A percentile compares a stretch with the other conserved stretches of the same genome.
These are phyloP conservation scores for Pachyseris speciosa DNA, from an alignment of 64 coral and sea anemone genomes.

Conservation along the genomic window DNA sequence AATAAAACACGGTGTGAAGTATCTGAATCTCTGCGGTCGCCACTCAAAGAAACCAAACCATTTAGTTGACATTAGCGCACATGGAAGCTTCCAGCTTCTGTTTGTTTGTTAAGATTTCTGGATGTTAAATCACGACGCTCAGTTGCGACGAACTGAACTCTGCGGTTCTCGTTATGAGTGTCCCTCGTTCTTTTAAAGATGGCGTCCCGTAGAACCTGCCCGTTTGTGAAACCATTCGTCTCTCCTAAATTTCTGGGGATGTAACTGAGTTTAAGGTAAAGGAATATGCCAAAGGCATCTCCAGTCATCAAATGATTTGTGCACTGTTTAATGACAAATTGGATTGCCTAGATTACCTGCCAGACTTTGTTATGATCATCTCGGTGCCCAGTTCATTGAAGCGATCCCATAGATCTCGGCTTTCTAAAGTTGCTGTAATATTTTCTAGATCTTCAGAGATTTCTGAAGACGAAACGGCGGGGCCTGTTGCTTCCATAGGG, in stretches of 20 bases:
- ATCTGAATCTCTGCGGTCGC: background rate
- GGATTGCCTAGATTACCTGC: conserved; percentile 66
- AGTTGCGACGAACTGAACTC: no score
- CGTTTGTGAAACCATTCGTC: background rate
- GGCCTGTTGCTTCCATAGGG: background rate
- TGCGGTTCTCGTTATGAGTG: background rate
- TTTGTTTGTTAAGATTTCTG: background rate
- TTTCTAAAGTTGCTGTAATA: conserved; percentile 78
- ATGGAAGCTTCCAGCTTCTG: background rate
- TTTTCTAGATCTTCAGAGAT: conserved; percentile 61
- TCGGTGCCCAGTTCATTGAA: conserved; percentile 98
- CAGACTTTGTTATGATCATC: conserved; percentile 99
- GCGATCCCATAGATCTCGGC: conserved; percentile 95
- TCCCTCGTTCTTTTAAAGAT: background rate
- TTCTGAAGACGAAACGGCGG: background rate
- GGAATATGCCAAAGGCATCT: background rate
- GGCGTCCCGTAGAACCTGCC: background rate
- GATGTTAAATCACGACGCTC: background rate
- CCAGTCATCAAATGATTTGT: background rate
- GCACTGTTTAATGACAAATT: background rate
- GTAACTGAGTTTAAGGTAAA: background rate
- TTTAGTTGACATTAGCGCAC: background rate
- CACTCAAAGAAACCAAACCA: background rate
- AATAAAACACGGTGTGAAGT: conserved; percentile 38
- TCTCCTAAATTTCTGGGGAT: background rate